Base-by-base conservation (phyloP, 2,113 vertebrate species). In the Engraulis encrasicolus region DNA sequence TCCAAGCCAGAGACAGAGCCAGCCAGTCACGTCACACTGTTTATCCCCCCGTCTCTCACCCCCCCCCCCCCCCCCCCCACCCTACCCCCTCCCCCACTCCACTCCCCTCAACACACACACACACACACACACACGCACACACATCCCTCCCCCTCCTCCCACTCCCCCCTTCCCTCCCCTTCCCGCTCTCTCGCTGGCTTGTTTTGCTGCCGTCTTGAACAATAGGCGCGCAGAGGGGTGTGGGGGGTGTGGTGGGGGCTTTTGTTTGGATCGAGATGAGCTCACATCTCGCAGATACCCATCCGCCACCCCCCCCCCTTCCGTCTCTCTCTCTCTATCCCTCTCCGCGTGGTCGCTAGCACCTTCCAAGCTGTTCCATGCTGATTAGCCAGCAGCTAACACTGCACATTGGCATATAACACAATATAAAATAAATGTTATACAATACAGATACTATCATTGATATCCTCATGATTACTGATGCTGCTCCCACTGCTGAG, bases 181-280 rank as follows among this genome's bases (percentile, higher is more conserved):
- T 31, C 66, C 31, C 34, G 2, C 78, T 49, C 80, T 81, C 81
- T 78, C 81, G 11, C 0, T 79, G 17, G 15, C 58, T 78, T 84
- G 90, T 92, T 91, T 87, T 91, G 85, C 90, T 90, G 88, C 86
- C 79, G 80, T 90, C 6, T 40, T 54, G 84, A 85, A 85, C 86
- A 89, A 79, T 85, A 81, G 87, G 86, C 81, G 34, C 50, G 20
- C 37, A 50, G 50, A 3, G 50, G 37, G 6, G 36, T 34, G 34
- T 12, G 49, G 2, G 38, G 38, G 4, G 20, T 5, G 45, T n/a
- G 45, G 0, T 19, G 6, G n/a, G 31, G 19, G 36, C 49, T 81
- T 80, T 90, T 82, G 88, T 61, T 85, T 61, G 85, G 61, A 80
- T 20, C 85, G 74, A 82, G 84, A 79, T 78, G 71, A 36, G 23